Percentiles rank a stretch among this genome's conserved stretches.
Evolutionary conservation across 2,797 vertebrate species (phyloP).

Genomic region (Micropoecilia bifurca): DNA sequence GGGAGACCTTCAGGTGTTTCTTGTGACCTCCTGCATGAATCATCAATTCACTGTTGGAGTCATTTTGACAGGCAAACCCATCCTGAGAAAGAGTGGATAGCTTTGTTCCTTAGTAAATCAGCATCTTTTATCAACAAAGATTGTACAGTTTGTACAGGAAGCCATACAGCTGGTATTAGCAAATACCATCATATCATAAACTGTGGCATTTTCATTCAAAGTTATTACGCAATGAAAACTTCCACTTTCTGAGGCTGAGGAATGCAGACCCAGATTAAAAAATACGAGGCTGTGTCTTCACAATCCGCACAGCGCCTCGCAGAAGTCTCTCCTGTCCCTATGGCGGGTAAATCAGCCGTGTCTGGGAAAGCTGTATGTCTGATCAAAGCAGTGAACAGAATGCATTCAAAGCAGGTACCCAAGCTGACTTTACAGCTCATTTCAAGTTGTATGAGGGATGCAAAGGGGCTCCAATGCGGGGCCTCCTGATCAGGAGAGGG

Average conservation of each 20-base stretch:
- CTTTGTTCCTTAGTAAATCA: neutral
- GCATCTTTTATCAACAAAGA: neutral
- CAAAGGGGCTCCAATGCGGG: constrained; percentile 46
- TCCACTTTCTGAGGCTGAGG: constrained; percentile 2
- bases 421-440: constrained; percentile 29
- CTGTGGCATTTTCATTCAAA: neutral
- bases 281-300: neutral
- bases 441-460: constrained; percentile 19
- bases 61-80: neutral
- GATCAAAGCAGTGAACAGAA: constrained; percentile 37
- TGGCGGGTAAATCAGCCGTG: constrained; percentile 43
- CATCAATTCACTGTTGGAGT: neutral
- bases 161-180: neutral
- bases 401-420: constrained; percentile 3
- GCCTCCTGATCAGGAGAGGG: constrained; percentile 44
- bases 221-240: neutral
- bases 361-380: constrained; percentile 36
- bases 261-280: constrained; percentile 8
- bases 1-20: neutral
- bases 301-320: neutral
- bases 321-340: constrained; percentile 5
- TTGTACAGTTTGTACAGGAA: neutral
- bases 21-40: neutral
- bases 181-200: neutral
- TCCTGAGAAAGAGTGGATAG: neutral